Percentiles rank a stretch among this genome's conserved stretches.
Conservation (phyloP, 92 coral and sea anemone species). For the Phenganax subtilis region DNA sequence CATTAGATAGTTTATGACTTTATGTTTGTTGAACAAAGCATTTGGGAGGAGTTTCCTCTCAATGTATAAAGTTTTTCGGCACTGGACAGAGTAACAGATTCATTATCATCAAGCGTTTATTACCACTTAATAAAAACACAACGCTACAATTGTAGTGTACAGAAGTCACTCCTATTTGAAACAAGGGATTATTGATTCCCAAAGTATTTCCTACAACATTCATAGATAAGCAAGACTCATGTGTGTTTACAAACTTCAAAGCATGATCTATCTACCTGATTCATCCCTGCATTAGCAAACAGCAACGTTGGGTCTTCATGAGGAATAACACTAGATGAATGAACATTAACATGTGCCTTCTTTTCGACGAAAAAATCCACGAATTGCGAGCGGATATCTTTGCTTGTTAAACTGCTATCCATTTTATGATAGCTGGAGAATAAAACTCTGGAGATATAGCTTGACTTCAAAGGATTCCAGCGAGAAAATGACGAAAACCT, state of each 20-base stretch:
- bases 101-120: too few relatives aligned
- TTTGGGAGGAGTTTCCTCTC: too few relatives aligned
- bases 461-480: neutral
- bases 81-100: too few relatives aligned
- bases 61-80: too few relatives aligned
- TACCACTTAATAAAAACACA: too few relatives aligned
- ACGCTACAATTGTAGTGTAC: too few relatives aligned
- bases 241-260: neutral
- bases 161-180: too few relatives aligned
- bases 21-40: too few relatives aligned
- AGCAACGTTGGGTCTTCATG: conserved; percentile 93
- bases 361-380: conserved; percentile 88
- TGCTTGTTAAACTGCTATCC: conserved; percentile 74
- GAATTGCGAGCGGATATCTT: conserved; percentile 67
- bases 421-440: conserved; percentile 46
- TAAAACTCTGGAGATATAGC: neutral
- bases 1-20: too few relatives aligned
- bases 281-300: conserved; percentile 98
- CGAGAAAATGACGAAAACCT: neutral
- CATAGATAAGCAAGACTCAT: neutral
- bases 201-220: neutral
- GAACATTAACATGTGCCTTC: conserved; percentile 74
- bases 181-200: neutral
- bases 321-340: conserved; percentile 83
- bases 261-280: conserved; percentile 59